Conservation (phyloP, 2,888 invertebrate genomes). For the Eubasilissa splendida region DNA sequence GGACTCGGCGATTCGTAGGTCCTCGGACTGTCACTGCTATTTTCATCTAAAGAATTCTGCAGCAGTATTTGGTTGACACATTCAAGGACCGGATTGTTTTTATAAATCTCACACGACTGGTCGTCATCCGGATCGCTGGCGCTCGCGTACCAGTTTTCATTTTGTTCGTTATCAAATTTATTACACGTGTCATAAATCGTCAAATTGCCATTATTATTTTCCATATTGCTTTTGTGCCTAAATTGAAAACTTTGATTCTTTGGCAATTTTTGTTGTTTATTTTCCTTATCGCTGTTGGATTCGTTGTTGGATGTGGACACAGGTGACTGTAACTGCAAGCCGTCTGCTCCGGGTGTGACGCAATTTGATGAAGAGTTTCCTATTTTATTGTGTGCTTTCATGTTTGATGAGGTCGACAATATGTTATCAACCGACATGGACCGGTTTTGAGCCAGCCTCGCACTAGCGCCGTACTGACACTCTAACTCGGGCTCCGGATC, state of each 20-base stretch:
- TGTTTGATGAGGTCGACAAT: slow-evolving; percentile 62
- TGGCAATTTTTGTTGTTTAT: slow-evolving; percentile 61
- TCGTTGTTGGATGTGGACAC: slow-evolving; percentile 27
- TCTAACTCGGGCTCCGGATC: slow-evolving; percentile 71
- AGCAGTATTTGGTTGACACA: slow-evolving; percentile 89
- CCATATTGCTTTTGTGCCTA: slow-evolving; percentile 36
- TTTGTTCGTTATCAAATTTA: slow-evolving; percentile 68
- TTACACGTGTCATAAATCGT: slow-evolving; percentile 31
- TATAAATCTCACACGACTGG: slow-evolving; percentile 78
- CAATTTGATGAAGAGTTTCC: background rate
- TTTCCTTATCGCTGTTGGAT: slow-evolving; percentile 60
- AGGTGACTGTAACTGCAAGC: slow-evolving; percentile 16
- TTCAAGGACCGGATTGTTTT: slow-evolving; percentile 88
- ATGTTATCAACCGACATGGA: slow-evolving; percentile 68
- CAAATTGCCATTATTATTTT: background rate
- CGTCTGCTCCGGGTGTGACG: slow-evolving; percentile 3
- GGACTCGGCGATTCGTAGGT: slow-evolving; percentile 70
- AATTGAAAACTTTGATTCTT: slow-evolving; percentile 34
- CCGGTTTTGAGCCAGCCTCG: slow-evolving; percentile 64
- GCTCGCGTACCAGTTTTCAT: slow-evolving; percentile 86
- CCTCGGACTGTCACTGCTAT: slow-evolving; percentile 70
- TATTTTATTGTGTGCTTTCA: background rate
- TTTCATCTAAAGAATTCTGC: slow-evolving; percentile 79
- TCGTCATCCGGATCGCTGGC: slow-evolving; percentile 85
- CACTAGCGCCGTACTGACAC: slow-evolving; percentile 60